phyloP scores from a whole-genome alignment of 2,113 vertebrate species.

The Apteryx mantelli region DNA sequence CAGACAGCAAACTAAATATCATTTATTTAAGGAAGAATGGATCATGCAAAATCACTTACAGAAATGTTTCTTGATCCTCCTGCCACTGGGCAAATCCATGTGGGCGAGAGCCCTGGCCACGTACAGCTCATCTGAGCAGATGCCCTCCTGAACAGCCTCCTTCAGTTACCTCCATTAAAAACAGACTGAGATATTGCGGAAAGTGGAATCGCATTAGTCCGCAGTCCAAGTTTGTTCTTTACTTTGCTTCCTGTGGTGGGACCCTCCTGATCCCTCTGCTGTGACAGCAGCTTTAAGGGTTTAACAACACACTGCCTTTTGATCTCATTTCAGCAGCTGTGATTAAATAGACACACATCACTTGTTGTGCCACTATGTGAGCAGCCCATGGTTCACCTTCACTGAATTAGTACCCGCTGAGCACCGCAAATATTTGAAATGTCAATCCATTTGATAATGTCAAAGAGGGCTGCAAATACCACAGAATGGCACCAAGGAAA shows the following conservation, averaged over 20 bases:
- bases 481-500: slow-evolving; percentile 79
- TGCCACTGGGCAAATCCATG: neutral
- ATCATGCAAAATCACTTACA: neutral
- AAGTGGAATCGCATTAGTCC: neutral
- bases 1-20: neutral
- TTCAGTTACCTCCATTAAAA: neutral
- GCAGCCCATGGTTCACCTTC: slow-evolving; percentile 80
- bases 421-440: slow-evolving; percentile 94
- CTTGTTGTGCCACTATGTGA: slow-evolving; percentile 78
- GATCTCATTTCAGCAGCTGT: slow-evolving; percentile 82
- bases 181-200: neutral
- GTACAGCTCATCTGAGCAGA: neutral
- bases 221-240: slow-evolving; percentile 8
- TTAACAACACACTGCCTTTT: slow-evolving; percentile 78
- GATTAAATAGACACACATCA: slow-evolving; percentile 88
- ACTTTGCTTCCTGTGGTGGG: slow-evolving; percentile 19
- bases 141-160: neutral
- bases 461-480: slow-evolving; percentile 84
- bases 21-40: neutral
- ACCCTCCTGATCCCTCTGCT: slow-evolving; percentile 53
- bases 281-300: slow-evolving; percentile 75
- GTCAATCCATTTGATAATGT: slow-evolving; percentile 94
- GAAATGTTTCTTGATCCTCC: neutral
- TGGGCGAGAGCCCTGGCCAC: neutral
- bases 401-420: slow-evolving; percentile 85